Percentiles rank a stretch among this genome's conserved stretches.
These are phyloP conservation scores for Myanophis thanlyinensis DNA, from an alignment of 2,113 vertebrate species.

Conservation along the genomic window DNA sequence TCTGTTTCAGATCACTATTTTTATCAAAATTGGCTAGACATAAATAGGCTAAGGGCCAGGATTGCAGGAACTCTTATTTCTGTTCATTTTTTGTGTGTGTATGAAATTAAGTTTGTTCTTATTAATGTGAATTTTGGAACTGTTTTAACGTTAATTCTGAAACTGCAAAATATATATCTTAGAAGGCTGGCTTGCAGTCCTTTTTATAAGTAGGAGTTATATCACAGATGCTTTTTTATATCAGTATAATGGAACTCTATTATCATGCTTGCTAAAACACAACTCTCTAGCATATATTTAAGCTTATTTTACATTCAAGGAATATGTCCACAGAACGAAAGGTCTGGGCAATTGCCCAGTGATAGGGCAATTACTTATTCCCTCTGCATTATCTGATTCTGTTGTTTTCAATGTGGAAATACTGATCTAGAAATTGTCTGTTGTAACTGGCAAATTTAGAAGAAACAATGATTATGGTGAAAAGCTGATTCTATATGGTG, in stretches of 20 bases:
- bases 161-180: background rate
- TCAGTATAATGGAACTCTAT: background rate
- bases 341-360: background rate
- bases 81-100: background rate
- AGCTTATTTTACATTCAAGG: background rate
- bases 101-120: background rate
- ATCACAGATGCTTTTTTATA: background rate
- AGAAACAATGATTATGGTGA: background rate
- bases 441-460: background rate
- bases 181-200: background rate
- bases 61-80: background rate
- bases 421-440: background rate
- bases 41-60: background rate
- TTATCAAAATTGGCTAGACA: background rate
- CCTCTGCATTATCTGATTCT: background rate
- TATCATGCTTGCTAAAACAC: background rate
- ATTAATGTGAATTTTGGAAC: background rate
- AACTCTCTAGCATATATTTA: background rate
- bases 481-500: background rate
- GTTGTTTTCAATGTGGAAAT: background rate
- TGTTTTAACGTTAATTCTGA: background rate
- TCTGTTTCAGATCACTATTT: background rate
- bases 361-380: background rate
- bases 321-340: background rate
- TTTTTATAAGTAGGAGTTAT: background rate